Percentiles rank a stretch among this genome's conserved stretches.
Conservation (phyloP, 2,113 vertebrate species). For the Nesogale talazaci region DNA sequence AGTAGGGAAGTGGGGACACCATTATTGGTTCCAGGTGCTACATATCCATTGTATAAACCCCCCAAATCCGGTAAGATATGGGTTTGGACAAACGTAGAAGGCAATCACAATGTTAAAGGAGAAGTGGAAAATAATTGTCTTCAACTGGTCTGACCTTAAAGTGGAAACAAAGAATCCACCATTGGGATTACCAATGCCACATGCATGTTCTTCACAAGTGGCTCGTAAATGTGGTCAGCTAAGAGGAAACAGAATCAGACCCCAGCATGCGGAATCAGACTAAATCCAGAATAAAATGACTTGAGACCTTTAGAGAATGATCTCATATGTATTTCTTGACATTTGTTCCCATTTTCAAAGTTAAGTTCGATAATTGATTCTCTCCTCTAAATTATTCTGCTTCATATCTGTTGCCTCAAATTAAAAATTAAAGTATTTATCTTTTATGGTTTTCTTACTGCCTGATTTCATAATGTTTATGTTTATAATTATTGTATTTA, state of each 20-base stretch:
- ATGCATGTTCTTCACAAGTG: not conserved
- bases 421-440: not conserved
- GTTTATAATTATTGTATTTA: no score
- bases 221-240: not conserved
- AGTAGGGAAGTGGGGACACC: not conserved
- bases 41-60: conserved; percentile 72
- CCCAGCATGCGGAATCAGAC: not conserved
- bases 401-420: not conserved
- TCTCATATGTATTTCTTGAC: conserved; percentile 13
- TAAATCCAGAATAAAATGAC: not conserved
- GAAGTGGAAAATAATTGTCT: conserved; percentile 50
- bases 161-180: conserved; percentile 26
- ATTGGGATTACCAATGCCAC: conserved; percentile 17
- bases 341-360: not conserved
- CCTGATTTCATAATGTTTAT: not conserved
- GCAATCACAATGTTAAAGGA: conserved; percentile 42
- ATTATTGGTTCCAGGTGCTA: conserved; percentile 80
- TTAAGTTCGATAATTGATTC: not conserved
- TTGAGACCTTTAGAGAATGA: not conserved
- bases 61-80: conserved; percentile 65
- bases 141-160: conserved; percentile 59
- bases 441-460: not conserved
- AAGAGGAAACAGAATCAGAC: conserved; percentile 5
- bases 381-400: not conserved
- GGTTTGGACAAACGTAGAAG: conserved; percentile 74